A percentile compares a stretch with the other conserved stretches of the same genome.
These are phyloP conservation scores for Hydrozoanthus tunicans DNA, from an alignment of 64 coral and sea anemone species.

Conservation along the genomic window DNA sequence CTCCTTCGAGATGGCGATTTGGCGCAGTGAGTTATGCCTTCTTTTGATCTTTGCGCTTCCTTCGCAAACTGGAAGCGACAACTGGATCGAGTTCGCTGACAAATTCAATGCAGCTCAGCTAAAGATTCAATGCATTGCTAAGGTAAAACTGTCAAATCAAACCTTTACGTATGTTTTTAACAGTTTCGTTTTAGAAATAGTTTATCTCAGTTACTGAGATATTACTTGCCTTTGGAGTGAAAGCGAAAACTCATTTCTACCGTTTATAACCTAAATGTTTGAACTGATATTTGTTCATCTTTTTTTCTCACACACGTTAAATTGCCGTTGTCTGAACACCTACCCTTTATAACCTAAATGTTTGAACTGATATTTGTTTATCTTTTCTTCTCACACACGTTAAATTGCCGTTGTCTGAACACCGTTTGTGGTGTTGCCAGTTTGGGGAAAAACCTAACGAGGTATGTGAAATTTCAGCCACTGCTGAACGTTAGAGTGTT, in stretches of 20 bases:
- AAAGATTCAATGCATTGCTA: constrained; percentile 1
- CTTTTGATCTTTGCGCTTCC: background rate
- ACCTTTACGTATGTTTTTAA: background rate
- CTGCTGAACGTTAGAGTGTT: too few species aligned
- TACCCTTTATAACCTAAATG: background rate
- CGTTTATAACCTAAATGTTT: background rate
- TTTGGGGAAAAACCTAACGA: constrained; percentile 10
- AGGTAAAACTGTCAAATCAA: background rate
- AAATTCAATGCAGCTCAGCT: background rate
- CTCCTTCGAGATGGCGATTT: background rate
- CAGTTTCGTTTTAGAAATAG: background rate
- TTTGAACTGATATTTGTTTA: background rate
- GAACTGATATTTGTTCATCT: background rate
- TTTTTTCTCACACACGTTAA: background rate
- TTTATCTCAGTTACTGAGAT: background rate
- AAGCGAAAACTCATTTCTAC: too few species aligned
- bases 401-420: background rate
- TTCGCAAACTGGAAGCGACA: background rate
- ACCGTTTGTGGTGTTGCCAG: background rate
- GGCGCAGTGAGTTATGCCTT: background rate
- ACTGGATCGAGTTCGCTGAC: background rate
- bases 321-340: background rate
- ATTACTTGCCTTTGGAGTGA: too few species aligned
- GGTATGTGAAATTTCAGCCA: background rate
- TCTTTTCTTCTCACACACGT: background rate